phyloP scores from a whole-genome alignment of 1,140 invertebrate genomes.

The Monomorium pharaonis region DNA sequence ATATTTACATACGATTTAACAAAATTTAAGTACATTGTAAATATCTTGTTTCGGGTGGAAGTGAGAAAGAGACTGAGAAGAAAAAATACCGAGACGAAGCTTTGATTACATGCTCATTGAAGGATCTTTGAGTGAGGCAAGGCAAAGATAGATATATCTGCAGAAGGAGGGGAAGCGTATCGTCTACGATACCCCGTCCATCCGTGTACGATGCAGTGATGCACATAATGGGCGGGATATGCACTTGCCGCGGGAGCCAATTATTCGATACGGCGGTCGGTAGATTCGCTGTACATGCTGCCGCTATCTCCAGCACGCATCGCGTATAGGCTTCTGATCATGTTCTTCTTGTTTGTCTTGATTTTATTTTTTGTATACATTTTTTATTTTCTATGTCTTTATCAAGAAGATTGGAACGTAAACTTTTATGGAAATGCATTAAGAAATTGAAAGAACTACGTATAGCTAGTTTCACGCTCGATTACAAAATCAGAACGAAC shows the following conservation, averaged over 20 bases:
- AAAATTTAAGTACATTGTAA: neutral
- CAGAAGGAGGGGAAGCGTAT: conserved; percentile 60
- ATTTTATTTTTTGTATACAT: conserved; percentile 59
- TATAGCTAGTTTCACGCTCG: neutral
- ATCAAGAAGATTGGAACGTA: neutral
- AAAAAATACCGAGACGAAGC: conserved; percentile 24
- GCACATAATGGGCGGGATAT: conserved; percentile 84
- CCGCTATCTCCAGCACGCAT: conserved; percentile 82
- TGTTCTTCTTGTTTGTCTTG: conserved; percentile 64
- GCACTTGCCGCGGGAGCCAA: conserved; percentile 85
- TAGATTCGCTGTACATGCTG: conserved; percentile 79
- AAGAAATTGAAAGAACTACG: neutral
- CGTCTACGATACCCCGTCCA: conserved; percentile 68
- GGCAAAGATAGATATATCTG: conserved; percentile 43
- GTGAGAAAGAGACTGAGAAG: neutral
- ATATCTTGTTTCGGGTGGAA: conserved; percentile 8
- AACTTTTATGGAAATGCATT: neutral
- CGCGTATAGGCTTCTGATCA: conserved; percentile 76
- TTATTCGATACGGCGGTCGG: conserved; percentile 84
- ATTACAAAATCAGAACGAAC: conserved; percentile 4
- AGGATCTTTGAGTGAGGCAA: conserved; percentile 59
- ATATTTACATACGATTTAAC: neutral
- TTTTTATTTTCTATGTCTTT: conserved; percentile 6
- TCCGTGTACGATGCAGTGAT: conserved; percentile 79
- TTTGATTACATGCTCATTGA: conserved; percentile 48